Conservation (phyloP, 2,888 invertebrate species). For the Drosophila pseudotalamancana region DNA sequence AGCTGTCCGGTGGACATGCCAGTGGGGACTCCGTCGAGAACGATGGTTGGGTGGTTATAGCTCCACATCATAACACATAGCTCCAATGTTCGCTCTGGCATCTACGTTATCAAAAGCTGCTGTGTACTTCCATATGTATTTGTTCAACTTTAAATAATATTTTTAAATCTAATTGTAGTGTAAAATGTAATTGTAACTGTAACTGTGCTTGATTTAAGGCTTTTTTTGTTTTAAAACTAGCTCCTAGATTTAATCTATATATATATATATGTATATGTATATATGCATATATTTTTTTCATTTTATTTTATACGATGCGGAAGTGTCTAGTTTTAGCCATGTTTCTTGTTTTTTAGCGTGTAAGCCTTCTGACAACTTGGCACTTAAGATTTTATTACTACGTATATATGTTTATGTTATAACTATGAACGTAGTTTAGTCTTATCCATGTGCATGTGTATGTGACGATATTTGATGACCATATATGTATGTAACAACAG, state of each 20-base stretch:
- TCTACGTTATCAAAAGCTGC: constrained; percentile 40
- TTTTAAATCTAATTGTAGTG: constrained; percentile 3
- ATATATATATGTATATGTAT: background rate
- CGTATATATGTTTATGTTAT: constrained; percentile 9
- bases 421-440: constrained; percentile 12
- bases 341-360: constrained; percentile 48
- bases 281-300: too few species aligned
- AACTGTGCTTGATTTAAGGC: constrained; percentile 14
- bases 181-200: constrained; percentile 13
- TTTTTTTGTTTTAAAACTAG: constrained; percentile 13
- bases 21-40: constrained; percentile 64
- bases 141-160: constrained; percentile 5
- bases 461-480: background rate
- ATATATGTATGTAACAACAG: constrained; percentile 17
- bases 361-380: constrained; percentile 33
- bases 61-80: constrained; percentile 81
- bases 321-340: constrained; percentile 30
- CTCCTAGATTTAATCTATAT: background rate
- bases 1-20: background rate
- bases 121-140: constrained; percentile 45
- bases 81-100: constrained; percentile 17
- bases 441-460: constrained; percentile 7
- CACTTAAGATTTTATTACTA: constrained; percentile 16
- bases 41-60: constrained; percentile 83
- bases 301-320: background rate